A percentile compares a stretch with the other conserved stretches of the same genome.
These are phyloP conservation scores for Microctenopoma stevenorrisi DNA, from an alignment of 2,797 vertebrate genomes.

Conservation along the genomic window DNA sequence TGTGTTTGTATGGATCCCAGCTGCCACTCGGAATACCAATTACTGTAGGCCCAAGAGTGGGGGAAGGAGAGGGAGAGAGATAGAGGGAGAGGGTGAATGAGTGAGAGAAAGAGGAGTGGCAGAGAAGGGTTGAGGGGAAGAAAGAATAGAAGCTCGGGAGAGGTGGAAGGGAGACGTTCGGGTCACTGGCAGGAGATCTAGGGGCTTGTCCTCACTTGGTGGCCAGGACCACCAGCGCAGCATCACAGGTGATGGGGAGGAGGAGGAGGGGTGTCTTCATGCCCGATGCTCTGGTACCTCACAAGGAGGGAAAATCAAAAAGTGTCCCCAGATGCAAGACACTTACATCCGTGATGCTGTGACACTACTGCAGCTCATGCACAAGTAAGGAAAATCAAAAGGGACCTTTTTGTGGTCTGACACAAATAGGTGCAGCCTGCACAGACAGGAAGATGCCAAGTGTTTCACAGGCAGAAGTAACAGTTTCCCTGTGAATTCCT, in stretches of 20 bases:
- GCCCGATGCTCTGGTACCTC: conserved; percentile 46
- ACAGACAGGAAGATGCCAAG: conserved; percentile 19
- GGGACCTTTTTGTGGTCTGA: conserved; percentile 71
- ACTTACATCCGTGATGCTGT: conserved; percentile 63
- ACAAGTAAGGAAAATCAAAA: conserved; percentile 72
- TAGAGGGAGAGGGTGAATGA: conserved; percentile 15
- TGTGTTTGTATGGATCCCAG: conserved; percentile 86
- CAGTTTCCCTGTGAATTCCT: conserved; percentile 50
- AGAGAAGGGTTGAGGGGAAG: conserved; percentile 19
- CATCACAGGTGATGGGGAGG: conserved; percentile 27
- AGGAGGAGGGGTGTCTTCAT: conserved; percentile 23
- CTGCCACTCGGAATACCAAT: conserved; percentile 89
- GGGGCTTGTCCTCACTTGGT: conserved; percentile 51
- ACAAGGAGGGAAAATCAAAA: conserved; percentile 71
- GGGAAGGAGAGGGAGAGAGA: conserved; percentile 59
- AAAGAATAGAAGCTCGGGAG: conserved; percentile 12
- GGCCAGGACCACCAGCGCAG: conserved; percentile 40
- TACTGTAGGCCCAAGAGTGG: conserved; percentile 81
- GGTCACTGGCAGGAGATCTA: conserved; percentile 30
- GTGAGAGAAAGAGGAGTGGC: conserved; percentile 27
- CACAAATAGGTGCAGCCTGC: conserved; percentile 63
- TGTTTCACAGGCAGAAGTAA: conserved; percentile 51
- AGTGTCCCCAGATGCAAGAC: conserved; percentile 57
- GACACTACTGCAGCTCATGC: conserved; percentile 67
- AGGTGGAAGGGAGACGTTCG: conserved; percentile 11